These are phyloP conservation scores for Lithophane socia DNA, from an alignment of 2,888 invertebrate species.

Conservation along the genomic window DNA sequence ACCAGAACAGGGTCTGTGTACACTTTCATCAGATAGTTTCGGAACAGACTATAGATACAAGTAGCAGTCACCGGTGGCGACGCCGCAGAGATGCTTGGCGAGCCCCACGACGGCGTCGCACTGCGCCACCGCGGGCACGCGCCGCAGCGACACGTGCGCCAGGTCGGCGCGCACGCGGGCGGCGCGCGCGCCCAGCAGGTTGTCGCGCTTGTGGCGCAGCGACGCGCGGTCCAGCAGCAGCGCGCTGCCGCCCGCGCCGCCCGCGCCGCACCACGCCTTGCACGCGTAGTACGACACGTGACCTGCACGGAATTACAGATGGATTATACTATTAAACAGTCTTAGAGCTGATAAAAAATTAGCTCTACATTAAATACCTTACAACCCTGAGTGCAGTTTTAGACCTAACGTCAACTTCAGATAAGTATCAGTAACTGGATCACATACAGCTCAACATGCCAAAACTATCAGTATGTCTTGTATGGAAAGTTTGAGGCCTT, in stretches of 20 bases:
- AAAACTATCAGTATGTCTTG: too few relatives aligned
- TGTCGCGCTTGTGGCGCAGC: conserved; percentile 95
- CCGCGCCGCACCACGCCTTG: conserved; percentile 92
- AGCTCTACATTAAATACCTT: not conserved
- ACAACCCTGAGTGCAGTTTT: not conserved
- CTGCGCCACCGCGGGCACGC: conserved; percentile 79
- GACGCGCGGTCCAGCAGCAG: conserved; percentile 95
- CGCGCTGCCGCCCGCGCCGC: conserved; percentile 90
- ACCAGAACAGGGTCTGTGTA: too few relatives aligned
- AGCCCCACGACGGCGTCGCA: conserved; percentile 92
- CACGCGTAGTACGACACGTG: conserved; percentile 95
- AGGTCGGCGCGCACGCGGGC: conserved; percentile 94
- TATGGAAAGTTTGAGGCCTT: too few relatives aligned
- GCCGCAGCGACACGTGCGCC: conserved; percentile 92
- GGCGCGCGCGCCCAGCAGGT: conserved; percentile 69
- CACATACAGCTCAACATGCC: too few relatives aligned
- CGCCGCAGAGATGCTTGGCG: conserved; percentile 97
- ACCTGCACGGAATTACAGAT: conserved; percentile 83
- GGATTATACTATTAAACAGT: too few relatives aligned
- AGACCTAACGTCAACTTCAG: not conserved
- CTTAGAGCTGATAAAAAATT: not conserved
- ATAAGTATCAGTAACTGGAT: not conserved
- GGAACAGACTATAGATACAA: not conserved
- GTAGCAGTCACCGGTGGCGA: conserved; percentile 93
- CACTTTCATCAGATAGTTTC: not conserved